These are phyloP conservation scores for Cyanoderma ruficeps DNA, from an alignment of 2,113 vertebrate genomes.

Conservation along the genomic window DNA sequence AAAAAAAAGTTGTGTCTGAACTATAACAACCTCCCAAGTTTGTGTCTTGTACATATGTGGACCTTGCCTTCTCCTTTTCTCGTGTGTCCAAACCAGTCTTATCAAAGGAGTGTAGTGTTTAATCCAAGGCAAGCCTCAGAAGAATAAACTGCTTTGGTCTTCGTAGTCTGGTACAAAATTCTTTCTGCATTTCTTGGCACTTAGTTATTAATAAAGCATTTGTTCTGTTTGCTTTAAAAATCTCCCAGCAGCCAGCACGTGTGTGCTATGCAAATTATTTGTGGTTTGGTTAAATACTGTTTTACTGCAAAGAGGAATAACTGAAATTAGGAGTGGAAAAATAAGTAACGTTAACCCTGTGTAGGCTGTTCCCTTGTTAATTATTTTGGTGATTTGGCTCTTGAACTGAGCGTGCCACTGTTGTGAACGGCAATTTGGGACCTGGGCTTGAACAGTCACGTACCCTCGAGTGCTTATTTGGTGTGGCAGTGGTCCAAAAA, in stretches of 20 bases:
- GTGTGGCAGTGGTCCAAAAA: slow-evolving; percentile 52
- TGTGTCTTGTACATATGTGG: neutral
- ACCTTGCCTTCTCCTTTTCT: neutral
- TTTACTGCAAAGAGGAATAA: slow-evolving; percentile 26
- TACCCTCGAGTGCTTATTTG: neutral
- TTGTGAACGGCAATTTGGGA: neutral
- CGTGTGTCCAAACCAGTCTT: neutral
- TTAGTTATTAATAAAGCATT: slow-evolving; percentile 55
- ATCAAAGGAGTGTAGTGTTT: neutral
- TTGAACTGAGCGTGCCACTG: neutral
- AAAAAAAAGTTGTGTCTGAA: neutral
- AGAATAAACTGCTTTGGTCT: neutral
- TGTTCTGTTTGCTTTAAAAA: slow-evolving; percentile 38
- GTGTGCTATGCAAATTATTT: slow-evolving; percentile 32
- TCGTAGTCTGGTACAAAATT: neutral
- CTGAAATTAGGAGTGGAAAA: slow-evolving; percentile 25
- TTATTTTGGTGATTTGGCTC: neutral
- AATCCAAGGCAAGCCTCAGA: neutral
- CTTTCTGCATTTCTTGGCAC: slow-evolving; percentile 31
- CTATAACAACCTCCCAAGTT: neutral
- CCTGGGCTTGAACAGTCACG: neutral
- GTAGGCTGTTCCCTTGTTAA: neutral
- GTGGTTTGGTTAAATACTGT: slow-evolving; percentile 37
- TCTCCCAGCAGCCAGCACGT: slow-evolving; percentile 27
- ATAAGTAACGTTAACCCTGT: slow-evolving; percentile 34